These are phyloP conservation scores for Hybos culiciformis DNA, from an alignment of 2,888 invertebrate species.

Conservation along the genomic window DNA sequence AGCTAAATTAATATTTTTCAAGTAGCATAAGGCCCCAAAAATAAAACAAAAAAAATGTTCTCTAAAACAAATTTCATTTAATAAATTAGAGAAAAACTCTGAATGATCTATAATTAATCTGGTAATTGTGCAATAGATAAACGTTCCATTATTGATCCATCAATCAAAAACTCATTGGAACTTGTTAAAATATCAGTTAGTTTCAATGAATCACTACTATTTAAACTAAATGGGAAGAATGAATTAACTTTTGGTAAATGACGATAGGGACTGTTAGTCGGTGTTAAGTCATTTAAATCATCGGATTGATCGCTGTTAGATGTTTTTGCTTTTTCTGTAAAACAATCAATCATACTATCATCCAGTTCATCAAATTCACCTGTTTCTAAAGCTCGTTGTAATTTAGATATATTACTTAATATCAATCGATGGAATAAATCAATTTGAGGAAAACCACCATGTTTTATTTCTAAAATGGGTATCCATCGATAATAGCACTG, in stretches of 20 bases:
- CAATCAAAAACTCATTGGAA: constrained; percentile 30
- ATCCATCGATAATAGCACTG: constrained; percentile 88
- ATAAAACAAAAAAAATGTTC: too few species aligned
- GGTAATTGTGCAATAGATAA: constrained; percentile 27
- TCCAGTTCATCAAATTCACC: constrained; percentile 31
- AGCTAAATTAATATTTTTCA: too few species aligned
- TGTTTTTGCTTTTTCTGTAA: not conserved
- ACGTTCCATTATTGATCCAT: constrained; percentile 33
- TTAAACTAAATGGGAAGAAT: constrained; percentile 35
- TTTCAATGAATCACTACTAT: constrained; percentile 27
- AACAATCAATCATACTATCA: constrained; percentile 13
- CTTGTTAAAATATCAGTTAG: constrained; percentile 31
- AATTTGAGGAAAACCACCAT: constrained; percentile 35
- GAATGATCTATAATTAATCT: constrained; percentile 17
- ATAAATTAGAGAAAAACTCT: too few species aligned
- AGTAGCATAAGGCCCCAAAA: too few species aligned
- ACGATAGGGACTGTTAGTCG: constrained; percentile 20
- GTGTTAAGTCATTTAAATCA: constrained; percentile 15
- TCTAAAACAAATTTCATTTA: too few species aligned
- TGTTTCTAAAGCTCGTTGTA: constrained; percentile 32
- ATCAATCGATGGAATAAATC: constrained; percentile 33
- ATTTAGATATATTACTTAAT: constrained; percentile 31
- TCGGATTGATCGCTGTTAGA: not conserved
- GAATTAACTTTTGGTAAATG: constrained; percentile 29
- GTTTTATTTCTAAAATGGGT: constrained; percentile 52